Evolutionary conservation across 2,888 invertebrate genomes (phyloP).

Genomic region (Leptopilina drosophilae): DNA sequence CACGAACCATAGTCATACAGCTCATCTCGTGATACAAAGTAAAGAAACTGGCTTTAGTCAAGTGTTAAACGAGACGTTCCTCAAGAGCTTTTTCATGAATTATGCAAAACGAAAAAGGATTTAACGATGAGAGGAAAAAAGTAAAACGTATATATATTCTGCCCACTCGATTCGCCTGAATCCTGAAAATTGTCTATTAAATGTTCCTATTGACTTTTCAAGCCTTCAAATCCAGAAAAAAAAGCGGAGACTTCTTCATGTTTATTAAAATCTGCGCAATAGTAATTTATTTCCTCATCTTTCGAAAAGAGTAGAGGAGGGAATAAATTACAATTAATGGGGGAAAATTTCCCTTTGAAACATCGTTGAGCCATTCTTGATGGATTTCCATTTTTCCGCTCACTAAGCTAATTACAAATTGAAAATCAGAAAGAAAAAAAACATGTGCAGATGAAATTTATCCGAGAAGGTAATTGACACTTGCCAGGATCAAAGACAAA

Average conservation of each 20-base stretch:
- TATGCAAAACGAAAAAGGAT: constrained; percentile 37
- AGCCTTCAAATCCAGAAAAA: neutral
- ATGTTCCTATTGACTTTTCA: neutral
- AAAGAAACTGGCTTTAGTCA: constrained; percentile 16
- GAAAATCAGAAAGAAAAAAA: too few species aligned
- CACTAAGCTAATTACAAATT: too few species aligned
- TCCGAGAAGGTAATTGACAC: neutral
- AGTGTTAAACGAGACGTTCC: constrained; percentile 3
- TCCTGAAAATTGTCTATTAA: neutral
- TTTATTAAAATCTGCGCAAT: neutral
- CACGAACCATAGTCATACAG: neutral
- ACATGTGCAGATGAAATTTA: neutral
- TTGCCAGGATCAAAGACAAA: neutral
- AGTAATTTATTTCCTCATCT: too few species aligned
- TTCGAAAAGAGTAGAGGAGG: too few species aligned
- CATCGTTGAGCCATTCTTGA: too few species aligned
- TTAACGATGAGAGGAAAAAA: constrained; percentile 27
- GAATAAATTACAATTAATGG: too few species aligned
- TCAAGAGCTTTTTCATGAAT: constrained; percentile 29
- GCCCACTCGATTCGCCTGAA: neutral
- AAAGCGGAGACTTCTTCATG: neutral
- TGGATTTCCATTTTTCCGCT: too few species aligned
- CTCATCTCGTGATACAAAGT: constrained; percentile 9
- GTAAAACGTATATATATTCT: neutral
- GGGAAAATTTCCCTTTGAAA: too few species aligned